phyloP scores from a whole-genome alignment of 2,888 invertebrate genomes.

The Pammene aurita region DNA sequence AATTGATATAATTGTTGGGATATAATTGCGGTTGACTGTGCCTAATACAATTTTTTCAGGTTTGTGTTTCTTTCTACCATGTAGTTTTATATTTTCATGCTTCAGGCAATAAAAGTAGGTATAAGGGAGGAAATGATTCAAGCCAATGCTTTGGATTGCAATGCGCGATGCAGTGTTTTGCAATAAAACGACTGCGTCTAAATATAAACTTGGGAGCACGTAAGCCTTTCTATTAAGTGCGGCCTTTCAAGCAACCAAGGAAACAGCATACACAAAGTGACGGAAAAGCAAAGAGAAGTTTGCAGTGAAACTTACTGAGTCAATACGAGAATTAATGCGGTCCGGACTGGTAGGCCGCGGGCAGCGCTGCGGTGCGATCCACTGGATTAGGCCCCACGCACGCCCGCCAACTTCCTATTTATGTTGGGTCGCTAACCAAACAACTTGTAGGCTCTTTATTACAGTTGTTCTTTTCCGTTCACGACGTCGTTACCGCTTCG shows the following conservation, averaged over 20 bases:
- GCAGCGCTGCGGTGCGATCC: constrained; percentile 68
- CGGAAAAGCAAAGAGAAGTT: constrained; percentile 34
- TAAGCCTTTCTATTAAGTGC: constrained; percentile 20
- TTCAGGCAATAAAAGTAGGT: no score
- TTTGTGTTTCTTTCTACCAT: no score
- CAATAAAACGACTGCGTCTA: not conserved
- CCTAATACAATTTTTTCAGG: no score
- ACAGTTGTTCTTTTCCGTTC: constrained; percentile 80
- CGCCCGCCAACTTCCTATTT: constrained; percentile 71
- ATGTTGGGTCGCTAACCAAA: constrained; percentile 76
- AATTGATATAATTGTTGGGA: no score
- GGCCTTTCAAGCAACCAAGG: constrained; percentile 15
- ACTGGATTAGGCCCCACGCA: constrained; percentile 76
- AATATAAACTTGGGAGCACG: constrained; percentile 3
- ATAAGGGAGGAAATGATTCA: not conserved
- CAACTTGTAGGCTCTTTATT: constrained; percentile 82
- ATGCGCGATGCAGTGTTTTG: not conserved
- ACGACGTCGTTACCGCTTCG: constrained; percentile 71
- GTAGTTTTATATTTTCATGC: no score
- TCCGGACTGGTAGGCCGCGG: constrained; percentile 56
- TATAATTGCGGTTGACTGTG: no score
- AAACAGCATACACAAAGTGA: constrained; percentile 33
- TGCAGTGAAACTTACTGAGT: constrained; percentile 54
- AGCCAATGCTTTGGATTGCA: no score
- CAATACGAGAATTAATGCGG: constrained; percentile 68